These are phyloP conservation scores for Pseudochirops corinnae DNA, from an alignment of 2,797 vertebrate species.

Conservation along the genomic window DNA sequence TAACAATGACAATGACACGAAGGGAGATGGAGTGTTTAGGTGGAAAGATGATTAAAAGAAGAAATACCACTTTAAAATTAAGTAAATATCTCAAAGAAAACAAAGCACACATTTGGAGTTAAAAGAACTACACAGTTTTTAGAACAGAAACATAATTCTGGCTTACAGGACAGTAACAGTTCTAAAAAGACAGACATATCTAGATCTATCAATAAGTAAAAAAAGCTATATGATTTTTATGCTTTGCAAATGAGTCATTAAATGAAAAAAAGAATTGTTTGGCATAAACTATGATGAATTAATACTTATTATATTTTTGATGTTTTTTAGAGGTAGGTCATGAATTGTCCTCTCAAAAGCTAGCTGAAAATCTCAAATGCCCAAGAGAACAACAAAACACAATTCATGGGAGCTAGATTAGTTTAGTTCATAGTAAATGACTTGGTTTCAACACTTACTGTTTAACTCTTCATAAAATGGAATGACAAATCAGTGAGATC, in stretches of 20 bases:
- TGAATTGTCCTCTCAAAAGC: not conserved
- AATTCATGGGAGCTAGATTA: not conserved
- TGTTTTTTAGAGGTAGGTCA: not conserved
- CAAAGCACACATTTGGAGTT: not conserved
- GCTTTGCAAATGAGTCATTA: not conserved
- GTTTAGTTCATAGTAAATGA: not conserved
- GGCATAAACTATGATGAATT: not conserved
- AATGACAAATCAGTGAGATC: not conserved
- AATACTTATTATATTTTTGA: not conserved
- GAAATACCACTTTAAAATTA: not conserved
- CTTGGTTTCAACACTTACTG: not conserved
- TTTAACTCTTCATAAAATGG: not conserved
- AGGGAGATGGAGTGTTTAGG: not conserved
- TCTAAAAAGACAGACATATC: not conserved
- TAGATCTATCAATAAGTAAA: not conserved
- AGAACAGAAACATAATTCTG: not conserved
- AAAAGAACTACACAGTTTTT: not conserved
- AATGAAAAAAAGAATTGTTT: not conserved
- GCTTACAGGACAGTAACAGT: not conserved
- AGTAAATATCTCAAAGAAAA: not conserved
- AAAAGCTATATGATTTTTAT: not conserved
- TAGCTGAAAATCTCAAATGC: not conserved
- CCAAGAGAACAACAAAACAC: not conserved
- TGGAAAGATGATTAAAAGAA: not conserved
- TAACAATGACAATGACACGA: not conserved